Percentiles rank a stretch among this genome's conserved stretches.
These are phyloP conservation scores for Drosophila bipectinata DNA, from an alignment of 1,140 invertebrate genomes.

Conservation along the genomic window DNA sequence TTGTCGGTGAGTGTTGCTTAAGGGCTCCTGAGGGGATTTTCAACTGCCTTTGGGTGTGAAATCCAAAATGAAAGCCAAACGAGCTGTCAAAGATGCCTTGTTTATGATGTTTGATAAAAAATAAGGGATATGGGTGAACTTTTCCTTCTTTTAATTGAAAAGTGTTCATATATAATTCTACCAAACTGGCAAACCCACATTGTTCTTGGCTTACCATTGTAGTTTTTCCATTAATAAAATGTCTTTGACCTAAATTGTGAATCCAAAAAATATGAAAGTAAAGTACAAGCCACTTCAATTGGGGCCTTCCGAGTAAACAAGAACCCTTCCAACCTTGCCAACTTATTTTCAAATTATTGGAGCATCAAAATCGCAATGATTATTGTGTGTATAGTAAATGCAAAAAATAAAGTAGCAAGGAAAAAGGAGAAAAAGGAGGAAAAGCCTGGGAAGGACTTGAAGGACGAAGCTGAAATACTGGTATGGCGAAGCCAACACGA, in stretches of 20 bases:
- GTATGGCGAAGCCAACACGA: slow-evolving; percentile 18
- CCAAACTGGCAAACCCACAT: neutral
- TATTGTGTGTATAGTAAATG: slow-evolving; percentile 66
- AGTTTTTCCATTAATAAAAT: slow-evolving; percentile 12
- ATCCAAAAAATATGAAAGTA: neutral
- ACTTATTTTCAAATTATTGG: slow-evolving; percentile 79
- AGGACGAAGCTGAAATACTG: slow-evolving; percentile 15
- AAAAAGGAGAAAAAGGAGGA: neutral
- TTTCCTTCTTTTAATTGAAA: too few species aligned
- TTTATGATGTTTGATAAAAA: slow-evolving; percentile 19
- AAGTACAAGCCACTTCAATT: slow-evolving; percentile 17
- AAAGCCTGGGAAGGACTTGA: slow-evolving; percentile 8
- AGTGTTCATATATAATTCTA: neutral
- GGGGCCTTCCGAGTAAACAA: slow-evolving; percentile 37
- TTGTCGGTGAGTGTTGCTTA: slow-evolving; percentile 45
- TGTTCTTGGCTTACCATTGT: neutral
- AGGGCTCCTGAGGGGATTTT: slow-evolving; percentile 40
- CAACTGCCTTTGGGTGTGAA: slow-evolving; percentile 11
- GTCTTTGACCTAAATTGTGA: slow-evolving; percentile 41
- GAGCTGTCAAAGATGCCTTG: slow-evolving; percentile 25
- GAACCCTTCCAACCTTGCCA: slow-evolving; percentile 58
- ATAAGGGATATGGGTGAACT: neutral
- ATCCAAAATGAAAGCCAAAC: slow-evolving; percentile 13
- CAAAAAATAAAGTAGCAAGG: neutral
- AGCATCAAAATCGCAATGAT: slow-evolving; percentile 82